phyloP scores from a whole-genome alignment of 2,797 vertebrate genomes.

The Oreonectes daqikongensis region DNA sequence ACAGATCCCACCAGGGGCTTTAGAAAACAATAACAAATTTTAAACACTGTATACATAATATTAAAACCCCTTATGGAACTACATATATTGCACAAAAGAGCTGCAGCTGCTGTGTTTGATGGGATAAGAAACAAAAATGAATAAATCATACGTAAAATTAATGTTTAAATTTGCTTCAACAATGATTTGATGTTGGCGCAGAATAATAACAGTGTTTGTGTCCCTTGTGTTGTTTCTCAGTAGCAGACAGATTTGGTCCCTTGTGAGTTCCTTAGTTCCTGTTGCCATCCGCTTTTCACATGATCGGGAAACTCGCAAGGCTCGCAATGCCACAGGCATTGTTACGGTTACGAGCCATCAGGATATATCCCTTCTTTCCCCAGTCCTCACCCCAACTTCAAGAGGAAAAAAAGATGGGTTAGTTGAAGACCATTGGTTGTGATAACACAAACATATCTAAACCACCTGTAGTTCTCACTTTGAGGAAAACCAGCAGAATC shows the following conservation, averaged over 20 bases:
- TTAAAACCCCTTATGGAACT: conserved; percentile 32
- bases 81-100: conserved; percentile 49
- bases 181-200: conserved; percentile 10
- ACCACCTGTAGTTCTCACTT: too few species aligned
- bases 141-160: background rate
- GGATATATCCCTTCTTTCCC: conserved; percentile 78
- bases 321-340: conserved; percentile 83
- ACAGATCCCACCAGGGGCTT: conserved; percentile 41
- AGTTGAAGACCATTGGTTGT: background rate
- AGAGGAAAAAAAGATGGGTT: background rate
- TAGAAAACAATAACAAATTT: background rate
- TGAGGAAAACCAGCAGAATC: background rate
- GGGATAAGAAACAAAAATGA: background rate
- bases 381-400: conserved; percentile 79
- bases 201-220: background rate
- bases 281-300: conserved; percentile 65
- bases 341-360: conserved; percentile 81
- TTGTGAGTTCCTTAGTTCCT: background rate
- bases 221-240: conserved; percentile 33
- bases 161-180: background rate
- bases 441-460: background rate
- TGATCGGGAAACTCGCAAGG: conserved; percentile 77
- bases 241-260: conserved; percentile 33
- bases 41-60: conserved; percentile 20
- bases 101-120: background rate